phyloP scores from a whole-genome alignment of 2,113 vertebrate species.

The Urocynchramus pylzowi region DNA sequence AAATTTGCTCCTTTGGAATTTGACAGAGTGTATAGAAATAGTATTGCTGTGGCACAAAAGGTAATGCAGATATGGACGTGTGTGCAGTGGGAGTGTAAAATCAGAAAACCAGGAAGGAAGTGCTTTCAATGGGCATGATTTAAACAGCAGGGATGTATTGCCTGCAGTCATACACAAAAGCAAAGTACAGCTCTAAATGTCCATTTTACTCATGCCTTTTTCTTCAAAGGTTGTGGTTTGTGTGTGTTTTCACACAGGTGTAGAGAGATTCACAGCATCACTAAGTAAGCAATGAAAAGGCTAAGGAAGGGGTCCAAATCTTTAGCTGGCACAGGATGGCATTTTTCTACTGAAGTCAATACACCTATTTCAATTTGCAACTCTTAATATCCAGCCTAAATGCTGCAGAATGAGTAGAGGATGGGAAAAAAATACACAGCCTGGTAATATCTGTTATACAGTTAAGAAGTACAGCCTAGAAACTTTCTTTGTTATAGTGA shows the following conservation, averaged over 20 bases:
- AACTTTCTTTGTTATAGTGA: conserved; percentile 77
- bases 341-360: not conserved
- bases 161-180: not conserved
- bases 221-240: not conserved
- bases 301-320: not conserved
- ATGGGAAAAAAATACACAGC: not conserved
- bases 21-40: not conserved
- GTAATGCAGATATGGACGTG: not conserved
- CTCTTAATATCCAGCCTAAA: not conserved
- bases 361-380: not conserved
- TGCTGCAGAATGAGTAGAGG: not conserved
- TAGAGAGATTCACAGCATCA: not conserved
- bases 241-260: not conserved
- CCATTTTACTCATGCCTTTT: not conserved
- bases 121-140: not conserved
- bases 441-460: not conserved
- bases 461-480: conserved; percentile 58
- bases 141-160: not conserved
- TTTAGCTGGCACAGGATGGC: not conserved
- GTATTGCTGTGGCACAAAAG: not conserved
- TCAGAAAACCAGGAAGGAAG: not conserved
- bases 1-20: not conserved
- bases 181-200: not conserved
- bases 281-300: not conserved
- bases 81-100: not conserved